Conservation (phyloP, 2,113 vertebrate genomes). For the Antigone vipio region DNA sequence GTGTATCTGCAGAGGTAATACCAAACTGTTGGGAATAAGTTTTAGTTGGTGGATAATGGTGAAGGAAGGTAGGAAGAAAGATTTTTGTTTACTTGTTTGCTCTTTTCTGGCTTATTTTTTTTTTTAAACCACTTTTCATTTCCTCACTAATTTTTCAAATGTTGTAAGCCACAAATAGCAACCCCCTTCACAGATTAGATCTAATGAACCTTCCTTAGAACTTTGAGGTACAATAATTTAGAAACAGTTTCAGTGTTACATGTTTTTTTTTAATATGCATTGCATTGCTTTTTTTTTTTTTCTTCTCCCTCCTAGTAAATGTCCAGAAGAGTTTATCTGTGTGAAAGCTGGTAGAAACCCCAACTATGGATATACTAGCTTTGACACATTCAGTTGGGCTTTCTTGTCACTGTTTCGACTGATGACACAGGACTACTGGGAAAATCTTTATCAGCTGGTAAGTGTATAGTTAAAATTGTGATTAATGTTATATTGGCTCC, state of each 20-base stretch:
- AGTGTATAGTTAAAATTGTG: background rate
- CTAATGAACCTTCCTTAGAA: background rate
- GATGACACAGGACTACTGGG: constrained; percentile 98
- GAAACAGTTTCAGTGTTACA: background rate
- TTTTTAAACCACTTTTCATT: background rate
- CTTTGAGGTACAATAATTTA: background rate
- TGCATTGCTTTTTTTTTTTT: background rate
- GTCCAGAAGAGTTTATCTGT: constrained; percentile 85
- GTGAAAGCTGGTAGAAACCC: constrained; percentile 82
- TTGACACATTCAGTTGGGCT: constrained; percentile 95
- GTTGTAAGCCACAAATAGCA: background rate
- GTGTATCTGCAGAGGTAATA: background rate
- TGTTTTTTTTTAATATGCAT: background rate
- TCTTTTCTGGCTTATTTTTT: background rate
- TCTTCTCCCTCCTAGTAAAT: constrained; percentile 73
- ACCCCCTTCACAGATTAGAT: background rate
- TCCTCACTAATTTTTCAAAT: background rate
- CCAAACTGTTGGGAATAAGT: background rate
- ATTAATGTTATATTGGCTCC: background rate
- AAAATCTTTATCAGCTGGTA: constrained; percentile 94
- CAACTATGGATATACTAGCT: constrained; percentile 92
- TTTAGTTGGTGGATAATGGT: background rate
- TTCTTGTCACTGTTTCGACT: constrained; percentile 94
- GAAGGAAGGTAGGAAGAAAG: background rate
- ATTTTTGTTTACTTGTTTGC: background rate